Evolutionary conservation across 2,888 invertebrate genomes (phyloP).

Genomic region (Catocala sponsa): DNA sequence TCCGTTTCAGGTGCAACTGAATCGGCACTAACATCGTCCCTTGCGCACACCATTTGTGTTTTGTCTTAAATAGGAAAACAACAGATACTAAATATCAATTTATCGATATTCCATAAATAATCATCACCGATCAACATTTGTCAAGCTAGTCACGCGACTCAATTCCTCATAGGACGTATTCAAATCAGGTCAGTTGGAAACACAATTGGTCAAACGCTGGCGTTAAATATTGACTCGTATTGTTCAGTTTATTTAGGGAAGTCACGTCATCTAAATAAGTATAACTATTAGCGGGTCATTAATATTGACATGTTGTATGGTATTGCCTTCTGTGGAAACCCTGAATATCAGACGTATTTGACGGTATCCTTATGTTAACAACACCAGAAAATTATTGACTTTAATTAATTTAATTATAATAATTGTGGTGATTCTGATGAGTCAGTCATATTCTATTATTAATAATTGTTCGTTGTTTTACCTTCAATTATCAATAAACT

Average conservation of each 20-base stretch:
- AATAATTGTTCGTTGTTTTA: too few species aligned
- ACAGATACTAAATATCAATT: not conserved
- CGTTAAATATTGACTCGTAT: not conserved
- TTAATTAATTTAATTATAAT: too few species aligned
- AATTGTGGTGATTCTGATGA: too few species aligned
- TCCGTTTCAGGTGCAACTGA: not conserved
- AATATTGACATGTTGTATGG: too few species aligned
- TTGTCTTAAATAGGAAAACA: too few species aligned
- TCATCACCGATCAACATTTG: conserved; percentile 5
- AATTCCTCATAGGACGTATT: conserved; percentile 7
- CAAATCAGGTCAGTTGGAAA: conserved; percentile 4
- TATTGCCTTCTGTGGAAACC: too few species aligned
- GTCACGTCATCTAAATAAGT: not conserved
- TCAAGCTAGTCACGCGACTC: not conserved
- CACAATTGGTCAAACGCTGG: not conserved
- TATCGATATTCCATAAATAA: conserved; percentile 5
- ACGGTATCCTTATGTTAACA: too few species aligned
- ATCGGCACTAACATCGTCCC: not conserved
- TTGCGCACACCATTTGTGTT: not conserved
- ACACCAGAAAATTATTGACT: too few species aligned
- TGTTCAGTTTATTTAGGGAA: not conserved
- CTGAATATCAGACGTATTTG: too few species aligned
- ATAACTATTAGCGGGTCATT: too few species aligned
- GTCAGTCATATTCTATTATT: too few species aligned
- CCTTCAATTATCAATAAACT: too few species aligned